Percentiles rank a stretch among this genome's conserved stretches.
Conservation (phyloP, 1,140 invertebrate genomes). For the Planococcus citri region DNA sequence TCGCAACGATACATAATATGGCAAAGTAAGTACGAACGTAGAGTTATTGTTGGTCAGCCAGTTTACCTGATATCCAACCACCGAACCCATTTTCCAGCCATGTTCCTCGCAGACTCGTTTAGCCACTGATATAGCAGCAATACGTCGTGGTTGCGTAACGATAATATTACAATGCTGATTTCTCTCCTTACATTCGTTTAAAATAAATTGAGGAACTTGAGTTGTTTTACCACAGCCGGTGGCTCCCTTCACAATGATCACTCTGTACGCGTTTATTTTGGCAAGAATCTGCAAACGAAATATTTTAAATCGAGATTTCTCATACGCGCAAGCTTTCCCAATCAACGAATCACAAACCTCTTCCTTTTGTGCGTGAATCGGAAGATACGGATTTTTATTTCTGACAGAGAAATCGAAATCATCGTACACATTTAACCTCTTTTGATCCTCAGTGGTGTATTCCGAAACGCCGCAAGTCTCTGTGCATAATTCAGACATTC, state of each 20-base stretch:
- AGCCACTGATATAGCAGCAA: conserved; percentile 72
- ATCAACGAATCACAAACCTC: not conserved
- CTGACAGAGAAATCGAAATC: not conserved
- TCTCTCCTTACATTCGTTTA: conserved; percentile 52
- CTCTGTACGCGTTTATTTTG: conserved; percentile 49
- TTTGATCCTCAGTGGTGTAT: not conserved
- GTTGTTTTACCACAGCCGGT: conserved; percentile 73
- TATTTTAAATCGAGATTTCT: not conserved
- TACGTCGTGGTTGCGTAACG: conserved; percentile 74
- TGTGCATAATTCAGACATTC: not conserved
- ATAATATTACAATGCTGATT: conserved; percentile 61
- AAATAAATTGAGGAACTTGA: conserved; percentile 76
- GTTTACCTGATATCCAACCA: conserved; percentile 75
- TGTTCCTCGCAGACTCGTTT: conserved; percentile 64
- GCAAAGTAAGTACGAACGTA: too few species aligned
- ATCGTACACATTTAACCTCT: not conserved
- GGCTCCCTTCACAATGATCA: conserved; percentile 74
- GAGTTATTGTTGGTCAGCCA: too few species aligned
- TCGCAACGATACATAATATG: not conserved
- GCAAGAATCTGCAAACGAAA: conserved; percentile 40
- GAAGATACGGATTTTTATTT: not conserved
- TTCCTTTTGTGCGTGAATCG: not conserved
- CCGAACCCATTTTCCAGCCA: conserved; percentile 55
- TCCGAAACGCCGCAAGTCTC: not conserved
- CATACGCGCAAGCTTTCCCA: too few species aligned